Evolutionary conservation across 2,888 invertebrate genomes (phyloP).

Genomic region (Autographa pulchrina): DNA sequence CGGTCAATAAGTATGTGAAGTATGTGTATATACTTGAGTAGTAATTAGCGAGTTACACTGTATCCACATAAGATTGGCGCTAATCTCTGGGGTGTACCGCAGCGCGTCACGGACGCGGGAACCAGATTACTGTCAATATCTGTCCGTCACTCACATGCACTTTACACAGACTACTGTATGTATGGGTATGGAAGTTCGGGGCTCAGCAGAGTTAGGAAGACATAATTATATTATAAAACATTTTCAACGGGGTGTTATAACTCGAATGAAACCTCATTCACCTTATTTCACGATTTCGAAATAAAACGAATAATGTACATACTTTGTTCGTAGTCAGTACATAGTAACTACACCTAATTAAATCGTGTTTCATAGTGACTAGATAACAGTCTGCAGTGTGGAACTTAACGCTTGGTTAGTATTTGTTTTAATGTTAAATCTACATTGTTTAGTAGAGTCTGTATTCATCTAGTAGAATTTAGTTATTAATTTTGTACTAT

Average conservation of each 20-base stretch:
- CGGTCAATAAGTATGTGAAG: too few relatives aligned
- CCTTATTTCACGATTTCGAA: not conserved
- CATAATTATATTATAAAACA: too few relatives aligned
- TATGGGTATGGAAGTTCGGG: not conserved
- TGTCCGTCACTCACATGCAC: not conserved
- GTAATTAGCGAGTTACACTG: not conserved
- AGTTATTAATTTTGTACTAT: not conserved
- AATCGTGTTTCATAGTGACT: not conserved
- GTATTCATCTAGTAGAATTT: not conserved
- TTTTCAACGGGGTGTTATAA: too few relatives aligned
- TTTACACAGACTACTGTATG: not conserved
- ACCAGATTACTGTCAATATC: constrained; percentile 3
- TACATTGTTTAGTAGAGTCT: not conserved
- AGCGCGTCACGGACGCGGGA: not conserved
- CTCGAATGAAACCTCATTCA: not conserved
- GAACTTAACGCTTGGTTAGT: not conserved
- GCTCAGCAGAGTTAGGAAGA: not conserved
- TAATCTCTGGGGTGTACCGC: not conserved
- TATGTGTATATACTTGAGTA: not conserved
- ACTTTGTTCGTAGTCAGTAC: not conserved
- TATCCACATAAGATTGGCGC: not conserved
- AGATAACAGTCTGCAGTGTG: not conserved
- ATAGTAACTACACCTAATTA: not conserved
- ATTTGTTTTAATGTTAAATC: not conserved
- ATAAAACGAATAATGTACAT: too few relatives aligned